Evolutionary conservation across 2,888 invertebrate species (phyloP).

Genomic region (Callimorpha dominula): DNA sequence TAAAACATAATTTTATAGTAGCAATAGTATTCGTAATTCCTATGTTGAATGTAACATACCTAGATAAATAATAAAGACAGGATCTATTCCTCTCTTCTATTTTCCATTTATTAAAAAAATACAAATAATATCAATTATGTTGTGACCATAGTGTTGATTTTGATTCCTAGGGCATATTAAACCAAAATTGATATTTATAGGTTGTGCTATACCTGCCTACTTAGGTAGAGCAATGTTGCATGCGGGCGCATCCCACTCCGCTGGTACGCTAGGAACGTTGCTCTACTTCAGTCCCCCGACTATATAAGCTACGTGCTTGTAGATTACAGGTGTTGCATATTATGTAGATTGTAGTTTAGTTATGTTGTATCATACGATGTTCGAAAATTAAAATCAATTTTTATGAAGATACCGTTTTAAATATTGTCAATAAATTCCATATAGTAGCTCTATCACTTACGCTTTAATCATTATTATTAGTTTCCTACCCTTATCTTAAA

Average conservation of each 20-base stretch:
- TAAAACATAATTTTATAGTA: neutral
- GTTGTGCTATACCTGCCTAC: constrained; percentile 24
- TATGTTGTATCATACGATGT: neutral
- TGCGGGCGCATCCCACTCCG: constrained; percentile 58
- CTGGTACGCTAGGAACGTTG: constrained; percentile 59
- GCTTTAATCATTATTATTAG: neutral
- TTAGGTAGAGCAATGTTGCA: constrained; percentile 44
- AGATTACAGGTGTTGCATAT: neutral
- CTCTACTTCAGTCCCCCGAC: constrained; percentile 62
- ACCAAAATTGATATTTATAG: constrained; percentile 25
- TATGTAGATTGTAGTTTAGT: neutral
- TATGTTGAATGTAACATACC: neutral
- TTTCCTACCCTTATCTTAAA: neutral
- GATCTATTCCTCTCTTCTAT: neutral
- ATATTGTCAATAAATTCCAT: neutral
- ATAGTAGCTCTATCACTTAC: neutral
- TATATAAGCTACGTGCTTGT: constrained; percentile 4
- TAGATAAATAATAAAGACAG: neutral
- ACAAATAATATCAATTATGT: constrained; percentile 15
- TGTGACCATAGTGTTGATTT: constrained; percentile 37
- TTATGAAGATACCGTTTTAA: neutral
- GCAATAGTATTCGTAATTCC: neutral
- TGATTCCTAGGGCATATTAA: constrained; percentile 44
- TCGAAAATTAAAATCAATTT: neutral
- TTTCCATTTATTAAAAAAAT: neutral